These are phyloP conservation scores for Trissoscelio sp. DNA, from an alignment of 2,888 invertebrate species.

Conservation along the genomic window DNA sequence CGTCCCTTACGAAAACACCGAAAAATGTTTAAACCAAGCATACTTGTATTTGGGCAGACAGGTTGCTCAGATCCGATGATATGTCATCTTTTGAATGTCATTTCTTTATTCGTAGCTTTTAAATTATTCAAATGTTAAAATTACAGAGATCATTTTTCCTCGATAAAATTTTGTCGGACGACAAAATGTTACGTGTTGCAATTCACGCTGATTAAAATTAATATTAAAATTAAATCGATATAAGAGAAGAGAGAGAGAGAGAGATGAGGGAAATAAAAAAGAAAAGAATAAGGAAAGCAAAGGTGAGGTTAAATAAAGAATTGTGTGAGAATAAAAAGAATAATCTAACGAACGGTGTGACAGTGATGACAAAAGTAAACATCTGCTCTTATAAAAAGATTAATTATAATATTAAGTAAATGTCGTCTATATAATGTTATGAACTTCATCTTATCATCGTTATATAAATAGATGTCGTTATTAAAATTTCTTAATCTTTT, in stretches of 20 bases:
- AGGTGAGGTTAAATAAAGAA: conserved; percentile 35
- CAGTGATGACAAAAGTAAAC: conserved; percentile 71
- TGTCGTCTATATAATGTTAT: conserved; percentile 72
- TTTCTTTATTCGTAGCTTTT: conserved; percentile 75
- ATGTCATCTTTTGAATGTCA: conserved; percentile 75
- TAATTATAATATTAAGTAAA: conserved; percentile 74
- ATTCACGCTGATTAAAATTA: conserved; percentile 61
- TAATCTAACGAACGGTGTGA: conserved; percentile 39
- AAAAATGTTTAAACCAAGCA: conserved; percentile 36
- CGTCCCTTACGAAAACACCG: conserved; percentile 8
- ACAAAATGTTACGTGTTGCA: conserved; percentile 77
- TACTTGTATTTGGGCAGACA: conserved; percentile 68
- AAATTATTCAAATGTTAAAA: conserved; percentile 82
- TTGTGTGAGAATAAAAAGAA: conserved; percentile 31
- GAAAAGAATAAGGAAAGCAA: conserved; percentile 51
- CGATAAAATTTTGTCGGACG: conserved; percentile 79
- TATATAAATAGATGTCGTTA: conserved; percentile 81
- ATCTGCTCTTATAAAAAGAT: conserved; percentile 70
- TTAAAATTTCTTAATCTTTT: conserved; percentile 77
- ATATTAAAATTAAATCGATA: conserved; percentile 37
- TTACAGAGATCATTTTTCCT: conserved; percentile 83
- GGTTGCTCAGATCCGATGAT: conserved; percentile 79
- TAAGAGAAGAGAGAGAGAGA: conserved; percentile 59
- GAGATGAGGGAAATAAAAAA: conserved; percentile 62
- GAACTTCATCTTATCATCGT: conserved; percentile 73